phyloP scores from a whole-genome alignment of 2,797 vertebrate genomes.

The Lates japonicus region DNA sequence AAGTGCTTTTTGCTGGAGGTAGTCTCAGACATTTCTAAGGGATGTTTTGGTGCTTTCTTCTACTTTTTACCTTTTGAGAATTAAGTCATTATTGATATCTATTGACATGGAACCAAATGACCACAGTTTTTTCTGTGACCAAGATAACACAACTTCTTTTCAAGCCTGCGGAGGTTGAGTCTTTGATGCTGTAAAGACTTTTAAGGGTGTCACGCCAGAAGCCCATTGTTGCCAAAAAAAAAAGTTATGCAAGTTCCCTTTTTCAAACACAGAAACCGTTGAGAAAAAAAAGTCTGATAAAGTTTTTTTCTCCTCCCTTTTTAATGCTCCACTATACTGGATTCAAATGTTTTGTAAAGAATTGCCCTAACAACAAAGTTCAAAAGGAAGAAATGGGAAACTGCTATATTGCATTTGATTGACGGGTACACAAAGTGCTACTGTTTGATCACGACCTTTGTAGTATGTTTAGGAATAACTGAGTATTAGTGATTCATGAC shows the following conservation, averaged over 20 bases:
- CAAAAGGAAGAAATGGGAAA: too few relatives aligned
- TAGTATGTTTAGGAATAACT: neutral
- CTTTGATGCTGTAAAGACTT: constrained; percentile 1
- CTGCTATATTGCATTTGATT: neutral
- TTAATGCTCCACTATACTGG: neutral
- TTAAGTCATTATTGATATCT: neutral
- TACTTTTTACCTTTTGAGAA: neutral
- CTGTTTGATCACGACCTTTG: neutral
- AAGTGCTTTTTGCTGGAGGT: too few relatives aligned
- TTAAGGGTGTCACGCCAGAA: neutral
- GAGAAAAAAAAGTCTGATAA: neutral
- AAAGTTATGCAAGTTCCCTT: neutral
- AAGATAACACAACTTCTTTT: neutral
- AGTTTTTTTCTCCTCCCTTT: neutral
- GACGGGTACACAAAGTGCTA: neutral
- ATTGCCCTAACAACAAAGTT: neutral
- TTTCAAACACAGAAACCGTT: neutral
- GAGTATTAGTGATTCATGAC: neutral
- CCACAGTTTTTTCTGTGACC: neutral
- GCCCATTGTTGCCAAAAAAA: neutral
- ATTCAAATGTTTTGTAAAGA: neutral
- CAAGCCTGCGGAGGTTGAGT: neutral
- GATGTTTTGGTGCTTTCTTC: neutral
- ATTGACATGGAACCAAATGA: neutral
- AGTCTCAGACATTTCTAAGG: too few relatives aligned